phyloP scores from a whole-genome alignment of 2,888 invertebrate genomes.

The Odontocolon sp. region DNA sequence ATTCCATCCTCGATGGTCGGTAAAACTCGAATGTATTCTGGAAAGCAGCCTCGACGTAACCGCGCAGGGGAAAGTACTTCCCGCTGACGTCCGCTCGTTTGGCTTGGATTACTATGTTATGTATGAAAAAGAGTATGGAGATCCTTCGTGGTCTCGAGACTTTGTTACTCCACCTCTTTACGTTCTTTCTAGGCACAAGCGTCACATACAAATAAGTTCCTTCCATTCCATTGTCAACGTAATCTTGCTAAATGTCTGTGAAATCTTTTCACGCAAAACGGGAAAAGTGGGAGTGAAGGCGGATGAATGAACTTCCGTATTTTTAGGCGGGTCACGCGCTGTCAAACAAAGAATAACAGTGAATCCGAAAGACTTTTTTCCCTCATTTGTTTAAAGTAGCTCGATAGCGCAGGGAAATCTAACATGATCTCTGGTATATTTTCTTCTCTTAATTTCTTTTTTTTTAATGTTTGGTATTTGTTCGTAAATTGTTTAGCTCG shows the following conservation, averaged over 20 bases:
- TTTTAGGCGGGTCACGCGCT: slow-evolving; percentile 11
- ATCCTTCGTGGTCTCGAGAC: slow-evolving; percentile 30
- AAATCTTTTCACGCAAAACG: slow-evolving; percentile 32
- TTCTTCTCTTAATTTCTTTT: no score
- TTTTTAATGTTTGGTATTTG: slow-evolving; percentile 39
- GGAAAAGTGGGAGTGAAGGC: neutral
- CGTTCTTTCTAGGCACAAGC: neutral
- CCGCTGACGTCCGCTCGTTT: neutral
- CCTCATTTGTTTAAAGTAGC: neutral
- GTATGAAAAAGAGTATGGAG: neutral
- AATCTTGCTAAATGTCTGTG: slow-evolving; percentile 37
- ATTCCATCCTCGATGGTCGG: slow-evolving; percentile 15
- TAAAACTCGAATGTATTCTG: slow-evolving; percentile 13
- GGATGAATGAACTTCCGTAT: slow-evolving; percentile 24
- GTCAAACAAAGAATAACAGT: neutral
- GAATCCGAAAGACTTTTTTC: neutral
- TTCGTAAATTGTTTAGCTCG: slow-evolving; percentile 83
- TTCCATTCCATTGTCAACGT: slow-evolving; percentile 30
- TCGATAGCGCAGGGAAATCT: no score
- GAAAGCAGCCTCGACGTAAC: slow-evolving; percentile 33
- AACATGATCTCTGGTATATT: no score
- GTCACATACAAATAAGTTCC: slow-evolving; percentile 14
- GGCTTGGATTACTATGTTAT: slow-evolving; percentile 16
- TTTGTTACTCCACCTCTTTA: neutral
- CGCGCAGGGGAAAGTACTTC: slow-evolving; percentile 40